Conservation (phyloP, 2,797 vertebrate genomes). For the Decapterus maruadsi region DNA sequence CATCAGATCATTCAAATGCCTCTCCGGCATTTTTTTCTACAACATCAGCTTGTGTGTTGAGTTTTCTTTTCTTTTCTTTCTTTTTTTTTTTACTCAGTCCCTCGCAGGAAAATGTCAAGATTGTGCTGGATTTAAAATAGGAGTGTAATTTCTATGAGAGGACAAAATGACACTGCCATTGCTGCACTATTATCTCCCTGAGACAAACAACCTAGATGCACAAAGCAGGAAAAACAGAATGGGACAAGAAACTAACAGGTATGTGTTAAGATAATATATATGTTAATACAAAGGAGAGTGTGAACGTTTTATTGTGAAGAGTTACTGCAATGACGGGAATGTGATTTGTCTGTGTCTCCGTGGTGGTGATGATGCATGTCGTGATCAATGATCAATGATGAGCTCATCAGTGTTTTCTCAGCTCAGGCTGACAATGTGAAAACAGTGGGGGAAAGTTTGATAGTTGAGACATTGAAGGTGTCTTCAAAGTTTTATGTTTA, state of each 20-base stretch:
- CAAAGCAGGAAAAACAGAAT: not conserved
- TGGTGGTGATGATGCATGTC: not conserved
- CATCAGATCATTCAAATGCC: not conserved
- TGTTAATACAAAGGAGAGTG: not conserved
- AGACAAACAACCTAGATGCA: not conserved
- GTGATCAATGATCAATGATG: not conserved
- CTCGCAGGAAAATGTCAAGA: not conserved
- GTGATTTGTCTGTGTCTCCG: not conserved
- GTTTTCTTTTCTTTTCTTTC: not conserved
- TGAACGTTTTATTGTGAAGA: not conserved
- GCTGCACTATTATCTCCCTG: not conserved
- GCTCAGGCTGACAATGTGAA: not conserved
- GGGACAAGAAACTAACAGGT: not conserved
- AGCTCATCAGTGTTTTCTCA: not conserved
- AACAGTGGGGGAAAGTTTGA: not conserved
- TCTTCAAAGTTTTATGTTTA: not conserved
- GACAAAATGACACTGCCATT: not conserved
- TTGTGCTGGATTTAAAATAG: slow-evolving; percentile 2
- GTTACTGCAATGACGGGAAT: not conserved
- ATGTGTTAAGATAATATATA: not conserved
- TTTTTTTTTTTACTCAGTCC: no score
- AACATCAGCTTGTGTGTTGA: not conserved
- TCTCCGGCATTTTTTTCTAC: not conserved
- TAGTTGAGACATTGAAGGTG: not conserved
- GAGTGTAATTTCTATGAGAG: not conserved